Conservation (phyloP, 2,888 invertebrate genomes). For the Entomobrya proxima region DNA sequence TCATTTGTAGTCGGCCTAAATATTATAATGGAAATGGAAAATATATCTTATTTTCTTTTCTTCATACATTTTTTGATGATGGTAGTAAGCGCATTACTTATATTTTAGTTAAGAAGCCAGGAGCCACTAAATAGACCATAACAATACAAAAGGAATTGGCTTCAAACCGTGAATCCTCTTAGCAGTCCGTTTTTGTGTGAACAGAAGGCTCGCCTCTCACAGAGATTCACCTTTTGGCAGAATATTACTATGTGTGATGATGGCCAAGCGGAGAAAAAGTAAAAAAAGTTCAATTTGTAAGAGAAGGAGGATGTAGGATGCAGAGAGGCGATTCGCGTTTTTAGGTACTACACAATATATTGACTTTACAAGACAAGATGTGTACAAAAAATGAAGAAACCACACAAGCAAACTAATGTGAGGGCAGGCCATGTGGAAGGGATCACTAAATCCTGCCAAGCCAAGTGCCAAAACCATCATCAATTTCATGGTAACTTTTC, state of each 20-base stretch:
- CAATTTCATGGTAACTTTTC: not conserved
- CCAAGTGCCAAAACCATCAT: slow-evolving; percentile 27
- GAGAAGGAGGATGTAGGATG: not conserved
- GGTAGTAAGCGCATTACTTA: too few species aligned
- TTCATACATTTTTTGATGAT: too few species aligned
- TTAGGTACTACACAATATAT: too few species aligned
- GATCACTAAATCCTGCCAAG: not conserved
- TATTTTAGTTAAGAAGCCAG: not conserved
- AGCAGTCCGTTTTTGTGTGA: not conserved
- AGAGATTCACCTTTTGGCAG: slow-evolving; percentile 44
- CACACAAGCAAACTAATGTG: not conserved
- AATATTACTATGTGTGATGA: not conserved
- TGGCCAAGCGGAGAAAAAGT: not conserved
- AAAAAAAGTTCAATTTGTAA: not conserved
- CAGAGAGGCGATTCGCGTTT: not conserved
- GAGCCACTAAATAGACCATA: slow-evolving; percentile 33
- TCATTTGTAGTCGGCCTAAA: too few species aligned
- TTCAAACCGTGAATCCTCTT: slow-evolving; percentile 8
- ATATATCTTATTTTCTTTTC: too few species aligned
- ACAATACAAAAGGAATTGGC: slow-evolving; percentile 36
- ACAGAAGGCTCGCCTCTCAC: not conserved
- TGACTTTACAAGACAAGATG: too few species aligned
- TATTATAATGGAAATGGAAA: too few species aligned
- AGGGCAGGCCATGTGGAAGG: slow-evolving; percentile 25
- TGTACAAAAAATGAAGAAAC: not conserved